phyloP scores from a whole-genome alignment of 2,888 invertebrate species.

The Torymus aiolomorphi region DNA sequence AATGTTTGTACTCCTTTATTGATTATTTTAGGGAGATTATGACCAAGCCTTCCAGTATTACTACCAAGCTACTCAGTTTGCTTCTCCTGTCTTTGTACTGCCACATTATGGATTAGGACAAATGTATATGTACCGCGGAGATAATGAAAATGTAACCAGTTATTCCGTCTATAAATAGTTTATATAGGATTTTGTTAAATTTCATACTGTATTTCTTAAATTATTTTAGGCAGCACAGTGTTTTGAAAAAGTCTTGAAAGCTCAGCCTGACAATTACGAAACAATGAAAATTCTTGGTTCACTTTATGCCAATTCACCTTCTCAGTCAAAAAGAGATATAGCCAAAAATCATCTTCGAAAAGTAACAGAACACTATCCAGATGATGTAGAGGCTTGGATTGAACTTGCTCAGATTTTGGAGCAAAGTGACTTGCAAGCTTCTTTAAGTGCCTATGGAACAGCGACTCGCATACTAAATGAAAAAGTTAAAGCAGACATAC shows the following conservation, averaged over 20 bases:
- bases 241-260: slow-evolving; percentile 98
- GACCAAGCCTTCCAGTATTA: slow-evolving; percentile 99
- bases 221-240: slow-evolving; percentile 91
- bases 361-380: slow-evolving; percentile 96
- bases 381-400: slow-evolving; percentile 99
- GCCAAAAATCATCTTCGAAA: slow-evolving; percentile 96
- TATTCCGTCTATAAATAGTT: slow-evolving; percentile 1
- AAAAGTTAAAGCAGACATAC: slow-evolving; percentile 94
- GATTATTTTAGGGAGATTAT: slow-evolving; percentile 82
- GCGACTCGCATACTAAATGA: slow-evolving; percentile 95
- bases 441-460: slow-evolving; percentile 93
- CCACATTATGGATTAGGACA: slow-evolving; percentile 99
- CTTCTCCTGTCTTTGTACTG: slow-evolving; percentile 94
- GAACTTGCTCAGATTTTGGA: slow-evolving; percentile 98
- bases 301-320: slow-evolving; percentile 92
- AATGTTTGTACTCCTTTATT: background rate
- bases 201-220: slow-evolving; percentile 1
- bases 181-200: background rate
- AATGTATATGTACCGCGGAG: slow-evolving; percentile 98
- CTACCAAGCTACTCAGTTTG: slow-evolving; percentile 99
- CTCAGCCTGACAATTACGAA: slow-evolving; percentile 98
- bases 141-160: slow-evolving; percentile 89
- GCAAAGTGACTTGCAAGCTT: slow-evolving; percentile 90
- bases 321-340: slow-evolving; percentile 93
- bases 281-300: slow-evolving; percentile 99